Percentiles rank a stretch among this genome's conserved stretches.
phyloP scores from a whole-genome alignment of 2,888 invertebrate genomes.

The Apamea monoglypha region DNA sequence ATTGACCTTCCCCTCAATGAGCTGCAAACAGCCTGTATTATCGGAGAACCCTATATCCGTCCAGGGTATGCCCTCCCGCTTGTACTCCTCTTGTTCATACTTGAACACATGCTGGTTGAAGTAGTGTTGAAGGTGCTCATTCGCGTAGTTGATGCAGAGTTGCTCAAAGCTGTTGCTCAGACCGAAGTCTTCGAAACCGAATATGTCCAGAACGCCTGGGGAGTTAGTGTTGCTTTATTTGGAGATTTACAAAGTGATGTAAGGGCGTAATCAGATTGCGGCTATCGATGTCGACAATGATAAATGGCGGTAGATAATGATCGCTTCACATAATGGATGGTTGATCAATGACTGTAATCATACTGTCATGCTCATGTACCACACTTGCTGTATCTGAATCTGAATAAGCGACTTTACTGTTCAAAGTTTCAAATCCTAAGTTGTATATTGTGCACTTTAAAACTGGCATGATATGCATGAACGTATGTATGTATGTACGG shows the following conservation, averaged over 20 bases:
- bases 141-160: constrained; percentile 99
- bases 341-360: background rate
- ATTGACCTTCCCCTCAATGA: constrained; percentile 97
- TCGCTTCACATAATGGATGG: background rate
- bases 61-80: constrained; percentile 98
- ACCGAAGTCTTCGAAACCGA: constrained; percentile 99
- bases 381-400: background rate
- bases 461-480: background rate
- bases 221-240: constrained; percentile 7
- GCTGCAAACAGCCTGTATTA: constrained; percentile 97
- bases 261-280: background rate
- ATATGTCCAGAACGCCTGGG: constrained; percentile 97
- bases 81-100: constrained; percentile 98
- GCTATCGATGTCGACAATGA: background rate
- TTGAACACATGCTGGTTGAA: constrained; percentile 99
- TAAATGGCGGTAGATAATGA: background rate
- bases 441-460: background rate
- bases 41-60: constrained; percentile 98
- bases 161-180: constrained; percentile 98
- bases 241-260: background rate
- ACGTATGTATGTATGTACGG: no score
- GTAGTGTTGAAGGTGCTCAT: constrained; percentile 99
- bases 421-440: background rate
- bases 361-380: no score
- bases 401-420: background rate